A percentile compares a stretch with the other conserved stretches of the same genome.
phyloP scores from a whole-genome alignment of 1,140 invertebrate genomes.

The Drosophila eugracilis region DNA sequence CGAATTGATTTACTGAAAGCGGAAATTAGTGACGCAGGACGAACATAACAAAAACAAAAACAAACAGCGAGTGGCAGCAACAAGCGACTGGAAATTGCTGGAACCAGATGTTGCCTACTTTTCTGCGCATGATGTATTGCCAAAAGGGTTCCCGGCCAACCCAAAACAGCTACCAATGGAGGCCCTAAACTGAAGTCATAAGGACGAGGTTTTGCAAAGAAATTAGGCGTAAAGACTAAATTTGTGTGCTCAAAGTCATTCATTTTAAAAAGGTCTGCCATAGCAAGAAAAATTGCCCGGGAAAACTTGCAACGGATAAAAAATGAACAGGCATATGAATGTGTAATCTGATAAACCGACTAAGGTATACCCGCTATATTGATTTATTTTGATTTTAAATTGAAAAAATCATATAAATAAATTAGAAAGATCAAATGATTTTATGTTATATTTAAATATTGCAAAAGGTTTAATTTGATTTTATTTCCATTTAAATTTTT shows the following conservation, averaged over 20 bases:
- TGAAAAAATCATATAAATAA: too few species aligned
- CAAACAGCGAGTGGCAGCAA: conserved; percentile 21
- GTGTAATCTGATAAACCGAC: neutral
- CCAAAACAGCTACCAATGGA: conserved; percentile 4
- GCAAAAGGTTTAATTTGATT: neutral
- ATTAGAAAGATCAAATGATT: too few species aligned
- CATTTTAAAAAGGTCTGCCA: conserved; percentile 72
- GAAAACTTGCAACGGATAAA: conserved; percentile 46
- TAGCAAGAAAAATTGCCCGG: conserved; percentile 66
- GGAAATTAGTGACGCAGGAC: conserved; percentile 76
- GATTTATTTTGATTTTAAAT: too few species aligned
- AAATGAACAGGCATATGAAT: conserved; percentile 6
- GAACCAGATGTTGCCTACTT: conserved; percentile 77
- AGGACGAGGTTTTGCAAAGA: conserved; percentile 43
- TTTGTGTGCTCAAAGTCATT: conserved; percentile 70
- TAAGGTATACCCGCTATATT: neutral
- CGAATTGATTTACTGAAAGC: conserved; percentile 79
- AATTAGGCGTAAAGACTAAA: conserved; percentile 83
- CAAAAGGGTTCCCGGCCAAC: conserved; percentile 26
- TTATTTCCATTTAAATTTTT: neutral
- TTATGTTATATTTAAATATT: too few species aligned
- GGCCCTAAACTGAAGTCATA: neutral
- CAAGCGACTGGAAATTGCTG: conserved; percentile 69
- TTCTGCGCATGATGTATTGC: conserved; percentile 77
- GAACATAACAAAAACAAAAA: conserved; percentile 31